Percentiles rank a stretch among this genome's conserved stretches.
phyloP scores from a whole-genome alignment of 2,888 invertebrate genomes.

The Zygogramma bicolorata region DNA sequence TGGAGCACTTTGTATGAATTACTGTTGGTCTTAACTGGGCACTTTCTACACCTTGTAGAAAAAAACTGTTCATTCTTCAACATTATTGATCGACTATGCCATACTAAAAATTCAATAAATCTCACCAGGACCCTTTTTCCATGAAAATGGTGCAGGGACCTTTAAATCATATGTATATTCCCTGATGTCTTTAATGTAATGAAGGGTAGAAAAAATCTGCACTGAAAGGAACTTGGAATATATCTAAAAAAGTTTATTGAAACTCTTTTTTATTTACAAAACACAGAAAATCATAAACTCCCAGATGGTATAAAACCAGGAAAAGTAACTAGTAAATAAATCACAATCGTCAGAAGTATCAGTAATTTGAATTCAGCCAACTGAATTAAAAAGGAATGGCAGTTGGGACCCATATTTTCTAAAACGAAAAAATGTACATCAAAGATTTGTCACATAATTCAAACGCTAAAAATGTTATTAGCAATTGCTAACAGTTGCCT shows the following conservation, averaged over 20 bases:
- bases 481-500: not conserved
- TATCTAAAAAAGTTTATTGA: constrained; percentile 4
- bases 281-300: not conserved
- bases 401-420: not conserved
- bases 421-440: not conserved
- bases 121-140: no score
- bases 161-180: not conserved
- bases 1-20: no score
- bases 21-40: no score
- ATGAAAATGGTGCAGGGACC: no score
- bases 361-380: not conserved
- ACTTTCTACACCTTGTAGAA: no score
- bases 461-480: not conserved
- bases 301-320: no score
- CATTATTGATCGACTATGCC: no score
- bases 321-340: not conserved
- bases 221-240: not conserved
- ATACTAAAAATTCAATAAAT: no score
- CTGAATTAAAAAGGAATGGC: not conserved
- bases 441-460: not conserved
- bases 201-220: no score
- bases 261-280: constrained; percentile 1
- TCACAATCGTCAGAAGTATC: not conserved
- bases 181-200: no score
- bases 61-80: no score